Conservation (phyloP, 2,888 invertebrate genomes). For the Drosophila greeni region DNA sequence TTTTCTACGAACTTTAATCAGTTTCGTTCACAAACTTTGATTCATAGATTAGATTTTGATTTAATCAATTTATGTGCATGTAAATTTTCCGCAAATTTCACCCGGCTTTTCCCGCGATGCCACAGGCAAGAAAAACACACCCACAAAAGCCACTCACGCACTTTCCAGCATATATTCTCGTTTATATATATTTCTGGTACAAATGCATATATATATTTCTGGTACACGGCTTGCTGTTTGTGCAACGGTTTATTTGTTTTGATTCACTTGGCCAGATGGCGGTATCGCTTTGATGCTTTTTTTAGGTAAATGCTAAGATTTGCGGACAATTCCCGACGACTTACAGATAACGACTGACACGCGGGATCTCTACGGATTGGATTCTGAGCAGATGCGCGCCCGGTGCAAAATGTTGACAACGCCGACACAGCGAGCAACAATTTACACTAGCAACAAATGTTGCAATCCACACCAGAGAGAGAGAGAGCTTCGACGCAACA, state of each 20-base stretch:
- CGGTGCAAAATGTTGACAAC: constrained; percentile 60
- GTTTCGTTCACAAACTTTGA: not conserved
- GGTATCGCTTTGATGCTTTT: constrained; percentile 18
- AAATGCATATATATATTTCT: constrained; percentile 1
- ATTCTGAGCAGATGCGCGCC: constrained; percentile 62
- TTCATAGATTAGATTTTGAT: constrained; percentile 11
- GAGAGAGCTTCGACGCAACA: constrained; percentile 24
- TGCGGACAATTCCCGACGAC: constrained; percentile 46
- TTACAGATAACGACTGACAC: constrained; percentile 71
- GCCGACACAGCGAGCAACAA: constrained; percentile 19
- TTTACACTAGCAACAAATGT: constrained; percentile 63
- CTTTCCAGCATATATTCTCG: constrained; percentile 15
- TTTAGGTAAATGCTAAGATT: constrained; percentile 15
- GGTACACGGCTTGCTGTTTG: constrained; percentile 17
- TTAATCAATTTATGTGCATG: constrained; percentile 8
- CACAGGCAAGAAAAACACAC: constrained; percentile 24
- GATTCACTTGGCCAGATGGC: constrained; percentile 22
- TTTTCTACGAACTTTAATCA: not conserved
- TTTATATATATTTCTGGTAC: constrained; percentile 3
- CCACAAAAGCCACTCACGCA: constrained; percentile 29
- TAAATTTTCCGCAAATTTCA: constrained; percentile 11
- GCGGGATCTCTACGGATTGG: constrained; percentile 41
- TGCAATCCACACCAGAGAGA: constrained; percentile 47
- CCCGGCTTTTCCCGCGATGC: constrained; percentile 24
- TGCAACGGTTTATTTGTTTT: constrained; percentile 30